These are phyloP conservation scores for Aspiorhynchus laticeps DNA, from an alignment of 2,113 vertebrate species.

Conservation along the genomic window DNA sequence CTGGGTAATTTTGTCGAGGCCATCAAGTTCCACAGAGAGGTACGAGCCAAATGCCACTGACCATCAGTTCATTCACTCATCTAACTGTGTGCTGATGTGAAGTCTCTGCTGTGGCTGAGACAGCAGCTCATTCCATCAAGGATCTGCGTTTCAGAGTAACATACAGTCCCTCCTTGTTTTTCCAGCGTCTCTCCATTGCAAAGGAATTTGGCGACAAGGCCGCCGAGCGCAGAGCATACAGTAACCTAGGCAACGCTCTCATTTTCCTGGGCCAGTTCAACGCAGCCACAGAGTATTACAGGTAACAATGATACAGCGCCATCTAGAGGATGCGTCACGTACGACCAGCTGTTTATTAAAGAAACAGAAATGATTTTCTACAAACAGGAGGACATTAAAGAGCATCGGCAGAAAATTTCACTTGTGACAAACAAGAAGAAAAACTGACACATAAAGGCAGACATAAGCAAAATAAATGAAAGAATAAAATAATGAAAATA, in stretches of 20 bases:
- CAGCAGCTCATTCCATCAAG: not conserved
- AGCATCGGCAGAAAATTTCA: not conserved
- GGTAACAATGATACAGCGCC: constrained; percentile 72
- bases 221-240: constrained; percentile 91
- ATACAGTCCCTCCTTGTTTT: constrained; percentile 30
- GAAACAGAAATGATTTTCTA: not conserved
- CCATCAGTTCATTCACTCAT: not conserved
- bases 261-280: constrained; percentile 94
- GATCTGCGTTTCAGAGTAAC: not conserved
- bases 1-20: constrained; percentile 93
- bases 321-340: constrained; percentile 60
- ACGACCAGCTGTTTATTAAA: not conserved
- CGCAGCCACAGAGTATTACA: constrained; percentile 92
- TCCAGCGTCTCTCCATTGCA: constrained; percentile 92
- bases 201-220: constrained; percentile 98
- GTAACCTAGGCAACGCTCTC: constrained; percentile 94
- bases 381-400: not conserved
- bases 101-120: no score
- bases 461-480: no score
- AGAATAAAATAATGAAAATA: no score
- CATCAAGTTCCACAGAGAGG: constrained; percentile 93
- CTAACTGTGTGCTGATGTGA: not conserved
- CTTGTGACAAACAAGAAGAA: not conserved
- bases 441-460: not conserved
- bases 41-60: constrained; percentile 62